These are phyloP conservation scores for Eupithecia dodoneata DNA, from an alignment of 2,888 invertebrate genomes.

Conservation along the genomic window DNA sequence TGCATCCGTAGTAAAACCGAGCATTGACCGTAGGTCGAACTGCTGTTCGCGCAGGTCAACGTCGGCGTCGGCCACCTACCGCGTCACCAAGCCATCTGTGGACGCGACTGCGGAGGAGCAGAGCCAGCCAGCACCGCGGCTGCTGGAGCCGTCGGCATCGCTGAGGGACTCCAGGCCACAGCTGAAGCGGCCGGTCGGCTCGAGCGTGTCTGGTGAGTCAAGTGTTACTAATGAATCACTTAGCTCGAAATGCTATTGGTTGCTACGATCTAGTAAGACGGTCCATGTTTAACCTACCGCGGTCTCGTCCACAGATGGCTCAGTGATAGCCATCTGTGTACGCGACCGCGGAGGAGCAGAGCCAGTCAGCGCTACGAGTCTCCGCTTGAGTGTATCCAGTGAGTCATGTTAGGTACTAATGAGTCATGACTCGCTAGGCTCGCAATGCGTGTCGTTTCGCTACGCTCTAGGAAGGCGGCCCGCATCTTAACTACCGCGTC, in stretches of 20 bases:
- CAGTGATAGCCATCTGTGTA: constrained; percentile 48
- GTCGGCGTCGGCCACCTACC: constrained; percentile 87
- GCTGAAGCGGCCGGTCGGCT: constrained; percentile 83
- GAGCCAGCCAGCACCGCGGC: constrained; percentile 57
- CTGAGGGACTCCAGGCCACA: constrained; percentile 67
- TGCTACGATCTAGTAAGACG: not conserved
- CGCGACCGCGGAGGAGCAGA: constrained; percentile 58
- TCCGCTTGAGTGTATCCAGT: too few relatives aligned
- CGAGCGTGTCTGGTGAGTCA: constrained; percentile 84
- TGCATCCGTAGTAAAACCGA: constrained; percentile 30
- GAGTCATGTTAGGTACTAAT: too few relatives aligned
- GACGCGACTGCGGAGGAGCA: constrained; percentile 67
- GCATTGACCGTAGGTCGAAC: constrained; percentile 61
- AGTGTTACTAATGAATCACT: not conserved
- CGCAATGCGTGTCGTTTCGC: too few relatives aligned
- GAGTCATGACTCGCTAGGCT: too few relatives aligned
- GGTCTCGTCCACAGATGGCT: too few relatives aligned
- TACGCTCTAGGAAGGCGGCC: too few relatives aligned
- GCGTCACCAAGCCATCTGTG: constrained; percentile 81
- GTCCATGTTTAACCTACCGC: too few relatives aligned
- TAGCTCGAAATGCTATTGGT: not conserved
- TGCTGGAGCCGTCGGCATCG: constrained; percentile 67
- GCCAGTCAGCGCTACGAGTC: too few relatives aligned
- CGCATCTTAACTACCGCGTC: too few relatives aligned
- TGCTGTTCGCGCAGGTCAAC: constrained; percentile 85